Evolutionary conservation across 2,113 vertebrate genomes (phyloP).

Genomic region (Antechinus stuartii): DNA sequence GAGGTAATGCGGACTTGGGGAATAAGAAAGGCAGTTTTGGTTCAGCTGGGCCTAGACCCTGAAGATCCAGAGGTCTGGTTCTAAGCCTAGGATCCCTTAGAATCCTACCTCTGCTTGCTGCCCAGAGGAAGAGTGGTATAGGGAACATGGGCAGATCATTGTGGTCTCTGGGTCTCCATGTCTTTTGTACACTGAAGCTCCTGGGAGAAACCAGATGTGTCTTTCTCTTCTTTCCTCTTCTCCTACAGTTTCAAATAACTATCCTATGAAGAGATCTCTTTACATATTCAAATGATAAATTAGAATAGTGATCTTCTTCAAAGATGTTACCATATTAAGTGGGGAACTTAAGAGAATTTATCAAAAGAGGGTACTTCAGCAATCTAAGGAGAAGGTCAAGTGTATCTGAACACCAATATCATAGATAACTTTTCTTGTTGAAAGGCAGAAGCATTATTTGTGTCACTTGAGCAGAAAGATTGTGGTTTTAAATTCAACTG

Average conservation of each 20-base stretch:
- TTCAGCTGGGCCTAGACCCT: not conserved
- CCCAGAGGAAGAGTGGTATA: too few species aligned
- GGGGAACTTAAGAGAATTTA: not conserved
- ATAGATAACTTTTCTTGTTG: not conserved
- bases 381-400: not conserved
- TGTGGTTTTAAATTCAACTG: not conserved
- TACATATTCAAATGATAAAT: not conserved
- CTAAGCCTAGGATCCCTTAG: not conserved
- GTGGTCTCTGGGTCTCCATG: not conserved
- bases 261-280: not conserved
- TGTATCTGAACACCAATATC: not conserved
- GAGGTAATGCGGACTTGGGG: slow-evolving; percentile 67
- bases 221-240: not conserved
- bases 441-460: not conserved
- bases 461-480: not conserved
- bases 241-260: not conserved
- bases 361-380: not conserved
- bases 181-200: not conserved
- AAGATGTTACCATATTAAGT: not conserved
- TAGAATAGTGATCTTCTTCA: not conserved
- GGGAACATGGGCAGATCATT: not conserved
- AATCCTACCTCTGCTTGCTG: not conserved
- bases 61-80: not conserved
- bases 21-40: not conserved
- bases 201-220: not conserved